Base-by-base conservation (phyloP, 2,113 vertebrate species). In the Callopanchax toddi region DNA sequence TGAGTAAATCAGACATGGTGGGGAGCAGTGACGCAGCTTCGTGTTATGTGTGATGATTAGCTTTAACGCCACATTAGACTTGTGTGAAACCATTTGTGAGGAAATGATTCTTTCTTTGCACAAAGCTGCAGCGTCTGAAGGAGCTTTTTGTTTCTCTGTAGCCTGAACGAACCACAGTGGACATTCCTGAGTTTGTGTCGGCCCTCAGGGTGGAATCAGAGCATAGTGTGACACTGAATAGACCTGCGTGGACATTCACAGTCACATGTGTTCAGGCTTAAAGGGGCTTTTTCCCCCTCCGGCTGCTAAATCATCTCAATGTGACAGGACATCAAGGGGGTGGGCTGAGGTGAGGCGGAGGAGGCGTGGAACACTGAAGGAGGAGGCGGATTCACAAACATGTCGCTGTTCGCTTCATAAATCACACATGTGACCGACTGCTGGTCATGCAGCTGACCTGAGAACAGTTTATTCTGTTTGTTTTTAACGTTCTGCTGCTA, bases 231-330 rank as follows among this genome's bases (percentile, higher is more conserved):
- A 34, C 42, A 34, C 25, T 54, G 12, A 42, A 48, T 42, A 60
- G 40, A 48, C n/a, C 46, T 34, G 20, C 16, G 40, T 48, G 29
- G 21, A 26, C 49, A 16, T 56, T 56, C 44, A 62, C 10, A 54
- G 60, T 77, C 74, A 70, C 60, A 57, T 58, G 68, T 7, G 17
- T 11, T n/a, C 18, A n/a, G 21, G 21, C 34, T 48, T 11, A 6
- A 13, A 39, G 11, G 57, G 18, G 21, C 6, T 5, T 36, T 54
- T 26, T 7, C 6, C 11, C 25, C 42, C 26, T 21, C 2, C 4
- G 20, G 20, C 21, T 10, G 39, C 39, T 17, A 2, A 10, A 20
- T 29, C 13, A n/a, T 11, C 15, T 58, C 7, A 42, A 21, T 15
- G 3, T 48, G 61, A 62, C 36, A 13, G 36, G 66, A 70, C 37